Evolutionary conservation across 2,888 invertebrate species (phyloP).

Genomic region (Drosophila affinis): DNA sequence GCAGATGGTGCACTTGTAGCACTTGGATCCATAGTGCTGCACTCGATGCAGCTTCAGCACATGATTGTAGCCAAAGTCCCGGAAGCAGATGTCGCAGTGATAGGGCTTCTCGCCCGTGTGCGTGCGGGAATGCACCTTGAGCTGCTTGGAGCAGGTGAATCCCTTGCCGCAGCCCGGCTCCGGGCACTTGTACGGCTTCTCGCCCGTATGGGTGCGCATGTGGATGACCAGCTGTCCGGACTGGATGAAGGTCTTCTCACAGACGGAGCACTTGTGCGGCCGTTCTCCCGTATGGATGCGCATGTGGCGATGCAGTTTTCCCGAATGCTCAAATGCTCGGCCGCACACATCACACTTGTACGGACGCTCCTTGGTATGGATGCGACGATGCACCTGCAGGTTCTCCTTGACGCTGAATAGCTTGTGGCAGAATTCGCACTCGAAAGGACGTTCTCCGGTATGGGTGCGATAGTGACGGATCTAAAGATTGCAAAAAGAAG

Average conservation of each 20-base stretch:
- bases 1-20: conserved; percentile 96
- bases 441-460: conserved; percentile 95
- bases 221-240: conserved; percentile 96
- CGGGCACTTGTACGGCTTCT: conserved; percentile 93
- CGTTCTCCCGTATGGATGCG: conserved; percentile 94
- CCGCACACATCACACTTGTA: conserved; percentile 95
- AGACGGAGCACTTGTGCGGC: conserved; percentile 94
- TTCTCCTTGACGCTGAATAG: conserved; percentile 97
- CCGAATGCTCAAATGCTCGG: conserved; percentile 95
- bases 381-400: conserved; percentile 93
- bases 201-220: conserved; percentile 93
- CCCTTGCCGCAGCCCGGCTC: conserved; percentile 94
- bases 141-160: conserved; percentile 95
- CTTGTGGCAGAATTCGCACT: conserved; percentile 96
- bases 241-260: conserved; percentile 95
- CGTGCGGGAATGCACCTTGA: conserved; percentile 95
- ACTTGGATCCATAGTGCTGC: conserved; percentile 95
- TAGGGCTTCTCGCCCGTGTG: conserved; percentile 96
- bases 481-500: conserved; percentile 49
- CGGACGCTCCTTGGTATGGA: conserved; percentile 95
- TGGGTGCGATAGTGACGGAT: conserved; percentile 93
- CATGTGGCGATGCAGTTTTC: conserved; percentile 95
- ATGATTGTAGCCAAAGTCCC: conserved; percentile 96
- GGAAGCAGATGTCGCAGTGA: conserved; percentile 95
- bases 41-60: conserved; percentile 94